Base-by-base conservation (phyloP, 1,140 invertebrate genomes). In the Holotrichia oblita region DNA sequence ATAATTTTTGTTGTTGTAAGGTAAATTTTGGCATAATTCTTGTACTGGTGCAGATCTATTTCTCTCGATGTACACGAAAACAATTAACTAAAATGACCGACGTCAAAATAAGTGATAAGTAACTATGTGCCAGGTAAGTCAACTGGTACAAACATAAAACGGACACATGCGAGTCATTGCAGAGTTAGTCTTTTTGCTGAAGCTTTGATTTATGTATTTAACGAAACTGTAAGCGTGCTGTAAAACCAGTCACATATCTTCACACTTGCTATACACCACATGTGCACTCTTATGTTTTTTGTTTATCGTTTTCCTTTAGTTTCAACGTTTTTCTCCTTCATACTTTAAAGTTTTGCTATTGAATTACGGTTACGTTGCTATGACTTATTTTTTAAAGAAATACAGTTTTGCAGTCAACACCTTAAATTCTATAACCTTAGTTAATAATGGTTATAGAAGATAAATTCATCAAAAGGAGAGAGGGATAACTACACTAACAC, bases 151-250 rank as follows among this genome's bases (percentile, higher is more conserved):
- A 69, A 69, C 22, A 27, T 69, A 69, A 69, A 69, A 22, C 61
- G 17, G 61, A 61, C 59, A 22, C n/a, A 22, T 61, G n/a, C 59
- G 59, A 61, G 17, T 27, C 61, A 69, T 69, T 27, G 14, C 22
- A 10, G 22, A 27, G 61, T 69, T 69, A 27, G 10, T 34, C 61
- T 22, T 69, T 27, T 69, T 24, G 22, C 61, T 27, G 10, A 10
- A 10, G 22, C 22, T 69, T 69, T 69, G 61, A 69, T 69, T 69
- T 69, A 69, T n/a, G n/a, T n/a, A n/a, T 69, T 69, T 69, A 69
- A 69, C 22, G 61, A 69, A 69, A 69, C 61, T 69, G 61, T 20
- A 27, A 69, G 22, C 61, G 20, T 69, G 61, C 22, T 2, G 27
- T 17, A 69, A 69, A 9, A 27, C 20, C 20, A 6, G 48, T 55